A percentile compares a stretch with the other conserved stretches of the same genome.
Evolutionary conservation across 2,797 vertebrate genomes (phyloP).

Genomic region (Gephyroberyx darwinii): DNA sequence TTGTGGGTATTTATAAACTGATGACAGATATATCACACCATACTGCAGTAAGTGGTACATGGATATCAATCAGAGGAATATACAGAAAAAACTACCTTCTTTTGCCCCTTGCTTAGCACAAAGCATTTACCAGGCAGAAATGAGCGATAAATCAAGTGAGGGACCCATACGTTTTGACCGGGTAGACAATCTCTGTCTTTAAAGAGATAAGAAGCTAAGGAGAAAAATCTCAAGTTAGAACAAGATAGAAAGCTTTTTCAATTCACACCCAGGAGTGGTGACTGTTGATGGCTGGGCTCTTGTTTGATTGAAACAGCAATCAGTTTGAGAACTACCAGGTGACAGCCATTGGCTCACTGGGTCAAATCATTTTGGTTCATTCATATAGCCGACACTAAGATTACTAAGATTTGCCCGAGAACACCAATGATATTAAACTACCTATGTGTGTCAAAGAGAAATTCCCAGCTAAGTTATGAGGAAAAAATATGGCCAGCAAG

Average conservation of each 20-base stretch:
- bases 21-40: constrained; percentile 44
- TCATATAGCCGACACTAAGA: neutral
- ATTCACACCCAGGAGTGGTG: constrained; percentile 45
- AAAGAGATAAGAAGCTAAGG: constrained; percentile 79
- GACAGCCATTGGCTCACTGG: constrained; percentile 20
- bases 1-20: constrained; percentile 35
- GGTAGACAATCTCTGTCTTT: constrained; percentile 84
- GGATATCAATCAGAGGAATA: constrained; percentile 71
- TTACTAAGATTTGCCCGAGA: neutral
- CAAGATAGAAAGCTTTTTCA: constrained; percentile 63
- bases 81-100: constrained; percentile 80
- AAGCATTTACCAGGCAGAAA: constrained; percentile 81
- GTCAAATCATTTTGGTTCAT: constrained; percentile 14
- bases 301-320: constrained; percentile 40
- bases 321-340: neutral
- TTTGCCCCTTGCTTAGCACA: constrained; percentile 78
- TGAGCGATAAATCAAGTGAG: constrained; percentile 80
- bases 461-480: neutral
- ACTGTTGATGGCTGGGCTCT: constrained; percentile 73
- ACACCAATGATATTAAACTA: neutral
- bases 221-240: constrained; percentile 80
- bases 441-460: neutral
- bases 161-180: constrained; percentile 80
- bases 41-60: constrained; percentile 31
- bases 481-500: constrained; percentile 11